Conservation (phyloP, 2,113 vertebrate genomes). For the Collichthys lucidus region DNA sequence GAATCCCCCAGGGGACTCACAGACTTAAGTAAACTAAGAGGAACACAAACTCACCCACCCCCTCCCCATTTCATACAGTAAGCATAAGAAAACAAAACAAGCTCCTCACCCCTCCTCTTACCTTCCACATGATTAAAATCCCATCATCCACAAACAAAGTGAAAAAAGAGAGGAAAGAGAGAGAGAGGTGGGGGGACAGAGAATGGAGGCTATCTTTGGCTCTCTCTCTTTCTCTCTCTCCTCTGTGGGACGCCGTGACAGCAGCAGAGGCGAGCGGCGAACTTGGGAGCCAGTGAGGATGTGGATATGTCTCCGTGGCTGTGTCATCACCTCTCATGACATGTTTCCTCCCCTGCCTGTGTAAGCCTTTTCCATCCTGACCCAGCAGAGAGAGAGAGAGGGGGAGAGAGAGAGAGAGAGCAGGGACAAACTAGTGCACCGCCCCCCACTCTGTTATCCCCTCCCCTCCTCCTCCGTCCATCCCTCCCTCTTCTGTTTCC, state of each 20-base stretch:
- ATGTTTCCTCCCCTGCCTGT: conserved; percentile 76
- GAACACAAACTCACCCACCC: conserved; percentile 29
- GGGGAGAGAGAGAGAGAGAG: conserved; percentile 54
- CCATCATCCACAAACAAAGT: conserved; percentile 79
- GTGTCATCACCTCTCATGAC: conserved; percentile 82
- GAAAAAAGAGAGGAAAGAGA: conserved; percentile 66
- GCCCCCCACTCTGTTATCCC: conserved; percentile 56
- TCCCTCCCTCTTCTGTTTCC: conserved; percentile 55
- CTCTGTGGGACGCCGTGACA: conserved; percentile 49
- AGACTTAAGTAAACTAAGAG: conserved; percentile 56
- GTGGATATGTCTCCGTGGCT: conserved; percentile 65
- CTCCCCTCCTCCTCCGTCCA: conserved; percentile 37
- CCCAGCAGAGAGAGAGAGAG: conserved; percentile 59
- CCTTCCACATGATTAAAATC: conserved; percentile 84
- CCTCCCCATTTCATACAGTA: neutral
- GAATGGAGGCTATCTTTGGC: conserved; percentile 60
- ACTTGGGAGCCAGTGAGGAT: conserved; percentile 66
- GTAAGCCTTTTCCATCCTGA: conserved; percentile 78
- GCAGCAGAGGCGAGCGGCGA: conserved; percentile 25
- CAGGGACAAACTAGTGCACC: conserved; percentile 62
- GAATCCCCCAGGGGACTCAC: conserved; percentile 51
- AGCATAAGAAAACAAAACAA: conserved; percentile 7
- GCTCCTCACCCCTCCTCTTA: conserved; percentile 52
- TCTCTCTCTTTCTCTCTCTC: conserved; percentile 64
- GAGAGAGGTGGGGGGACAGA: neutral